A percentile compares a stretch with the other conserved stretches of the same genome.
phyloP scores from a whole-genome alignment of 2,797 vertebrate species.

The Eidolon dupreanum region DNA sequence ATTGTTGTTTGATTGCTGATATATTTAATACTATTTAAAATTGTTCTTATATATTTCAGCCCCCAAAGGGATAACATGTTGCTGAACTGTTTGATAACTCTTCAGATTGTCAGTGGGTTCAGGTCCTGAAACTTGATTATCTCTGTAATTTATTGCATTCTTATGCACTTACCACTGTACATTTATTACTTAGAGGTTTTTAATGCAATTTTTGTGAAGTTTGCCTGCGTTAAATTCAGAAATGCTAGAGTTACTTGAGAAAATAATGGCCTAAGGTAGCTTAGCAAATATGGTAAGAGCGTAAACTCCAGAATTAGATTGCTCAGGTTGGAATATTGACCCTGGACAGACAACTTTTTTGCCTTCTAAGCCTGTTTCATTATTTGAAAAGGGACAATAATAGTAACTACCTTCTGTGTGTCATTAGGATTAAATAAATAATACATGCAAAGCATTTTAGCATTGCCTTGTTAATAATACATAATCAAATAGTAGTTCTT shows the following conservation, averaged over 20 bases:
- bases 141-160: neutral
- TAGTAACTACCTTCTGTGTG: neutral
- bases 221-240: slow-evolving; percentile 18
- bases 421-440: slow-evolving; percentile 12
- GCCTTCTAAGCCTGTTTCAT: neutral
- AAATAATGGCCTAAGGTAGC: neutral
- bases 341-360: neutral
- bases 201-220: neutral
- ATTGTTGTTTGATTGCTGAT: neutral
- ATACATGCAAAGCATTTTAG: neutral
- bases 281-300: neutral
- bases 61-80: neutral
- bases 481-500: neutral
- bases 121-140: neutral
- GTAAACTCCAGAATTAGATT: neutral
- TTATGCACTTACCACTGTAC: neutral
- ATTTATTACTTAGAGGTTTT: neutral
- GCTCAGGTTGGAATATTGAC: neutral
- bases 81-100: slow-evolving; percentile 15
- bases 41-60: neutral
- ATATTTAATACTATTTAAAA: neutral
- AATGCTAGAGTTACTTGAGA: neutral
- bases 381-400: neutral
- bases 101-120: neutral
- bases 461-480: neutral